A percentile compares a stretch with the other conserved stretches of the same genome.
These are phyloP conservation scores for Acleris literana DNA, from an alignment of 2,888 invertebrate species.

Conservation along the genomic window DNA sequence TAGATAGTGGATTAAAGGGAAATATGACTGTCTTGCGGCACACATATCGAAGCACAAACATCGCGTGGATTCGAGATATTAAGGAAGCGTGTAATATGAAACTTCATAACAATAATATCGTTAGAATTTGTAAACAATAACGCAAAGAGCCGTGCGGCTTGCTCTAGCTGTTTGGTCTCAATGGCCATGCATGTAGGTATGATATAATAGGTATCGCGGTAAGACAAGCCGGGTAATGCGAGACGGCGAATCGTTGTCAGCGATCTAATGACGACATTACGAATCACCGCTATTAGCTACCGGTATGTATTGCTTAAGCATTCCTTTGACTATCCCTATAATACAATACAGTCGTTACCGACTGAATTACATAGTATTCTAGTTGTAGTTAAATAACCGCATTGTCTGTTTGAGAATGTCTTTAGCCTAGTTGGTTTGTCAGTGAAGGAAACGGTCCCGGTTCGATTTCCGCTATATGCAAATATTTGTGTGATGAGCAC, in stretches of 20 bases:
- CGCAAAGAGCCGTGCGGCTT: slow-evolving; percentile 6
- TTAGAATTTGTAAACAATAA: slow-evolving; percentile 32
- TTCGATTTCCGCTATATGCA: too few relatives aligned
- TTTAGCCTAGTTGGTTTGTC: too few relatives aligned
- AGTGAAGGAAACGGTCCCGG: too few relatives aligned
- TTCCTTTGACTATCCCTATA: background rate
- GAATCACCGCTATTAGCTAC: slow-evolving; percentile 23
- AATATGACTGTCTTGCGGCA: slow-evolving; percentile 22
- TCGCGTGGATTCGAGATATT: slow-evolving; percentile 22
- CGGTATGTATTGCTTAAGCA: slow-evolving; percentile 10
- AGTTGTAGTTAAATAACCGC: too few relatives aligned
- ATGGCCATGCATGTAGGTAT: slow-evolving; percentile 20
- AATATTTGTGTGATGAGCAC: too few relatives aligned
- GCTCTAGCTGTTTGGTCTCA: slow-evolving; percentile 15
- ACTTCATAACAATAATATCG: slow-evolving; percentile 16
- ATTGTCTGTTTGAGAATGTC: too few relatives aligned
- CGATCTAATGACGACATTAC: slow-evolving; percentile 34
- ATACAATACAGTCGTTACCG: background rate
- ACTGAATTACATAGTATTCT: background rate
- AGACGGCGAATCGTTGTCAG: slow-evolving; percentile 15
- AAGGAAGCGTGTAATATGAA: slow-evolving; percentile 13
- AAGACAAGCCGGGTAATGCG: slow-evolving; percentile 23
- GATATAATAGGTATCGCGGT: slow-evolving; percentile 5
- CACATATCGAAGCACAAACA: slow-evolving; percentile 28
- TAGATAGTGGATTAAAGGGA: slow-evolving; percentile 49